Base-by-base conservation (phyloP, 2,888 invertebrate species). In the Nomada fabriciana region DNA sequence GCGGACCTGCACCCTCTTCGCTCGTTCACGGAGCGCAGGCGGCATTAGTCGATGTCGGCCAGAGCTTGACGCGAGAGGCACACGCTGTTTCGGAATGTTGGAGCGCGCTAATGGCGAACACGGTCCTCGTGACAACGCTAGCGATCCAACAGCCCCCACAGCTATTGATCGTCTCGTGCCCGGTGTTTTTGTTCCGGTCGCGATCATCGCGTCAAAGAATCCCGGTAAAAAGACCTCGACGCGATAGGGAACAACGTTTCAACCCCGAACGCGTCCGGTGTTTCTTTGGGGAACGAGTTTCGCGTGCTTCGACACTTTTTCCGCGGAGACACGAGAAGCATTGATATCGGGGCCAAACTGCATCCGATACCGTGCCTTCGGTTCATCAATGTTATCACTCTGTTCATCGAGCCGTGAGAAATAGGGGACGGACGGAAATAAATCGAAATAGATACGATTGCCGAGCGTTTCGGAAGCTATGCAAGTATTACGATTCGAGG, bases 181-280 rank as follows among this genome's bases (percentile, higher is more conserved):
- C 59, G 43, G 61, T 47, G 55, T 72, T 79, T 81, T 70, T 80
- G n/a, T 70, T 29, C 25, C 52, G 23, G 4, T 11, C 15, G 23
- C 23, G 73, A 73, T 80, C 71, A 53, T 67, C 64, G 72, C 72
- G 52, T 80, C 70, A 42, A 75, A 63, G 70, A 68, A 71, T 75
- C n/a, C 42, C 18, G 15, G 50, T 13, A 50, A 80, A 80, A 80
- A 79, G 52, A n/a, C 50, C 52, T 63, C 9, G 59, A 18, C 42
- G 55, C 55, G 42, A 65, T 9, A 10, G 52, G 36, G 25, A 70
- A 29, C 63, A 36, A 18, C 73, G 47, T 67, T 73, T 61, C 23
- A 60, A 23, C 65, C 53, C 47, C 11, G 13, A 13, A 11, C 70
- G 57, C n/a, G n/a, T 15, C 55, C 7, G 29, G 5, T 36, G 36